A percentile compares a stretch with the other conserved stretches of the same genome.
These are phyloP conservation scores for Ectemnius lituratus DNA, from an alignment of 2,888 invertebrate species.

Conservation along the genomic window DNA sequence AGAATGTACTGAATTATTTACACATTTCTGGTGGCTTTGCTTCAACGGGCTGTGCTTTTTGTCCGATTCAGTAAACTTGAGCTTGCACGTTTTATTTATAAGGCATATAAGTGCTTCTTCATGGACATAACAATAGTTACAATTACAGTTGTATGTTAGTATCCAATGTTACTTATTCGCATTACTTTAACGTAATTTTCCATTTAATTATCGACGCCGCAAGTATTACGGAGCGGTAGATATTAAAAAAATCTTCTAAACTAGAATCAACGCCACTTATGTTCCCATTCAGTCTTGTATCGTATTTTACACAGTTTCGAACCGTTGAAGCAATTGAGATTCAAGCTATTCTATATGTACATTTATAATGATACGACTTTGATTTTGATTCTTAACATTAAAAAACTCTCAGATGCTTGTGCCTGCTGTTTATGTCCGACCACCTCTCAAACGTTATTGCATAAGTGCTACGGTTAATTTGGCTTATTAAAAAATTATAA, in stretches of 20 bases:
- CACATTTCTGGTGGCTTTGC: slow-evolving; percentile 40
- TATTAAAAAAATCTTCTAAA: slow-evolving; percentile 22
- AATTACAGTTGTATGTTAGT: slow-evolving; percentile 41
- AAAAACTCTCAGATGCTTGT: slow-evolving; percentile 46
- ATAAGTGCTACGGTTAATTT: slow-evolving; percentile 34
- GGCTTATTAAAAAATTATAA: slow-evolving; percentile 32
- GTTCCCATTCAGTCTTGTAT: slow-evolving; percentile 52
- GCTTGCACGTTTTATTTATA: slow-evolving; percentile 20
- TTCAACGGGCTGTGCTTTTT: slow-evolving; percentile 44
- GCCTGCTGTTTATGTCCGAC: slow-evolving; percentile 33
- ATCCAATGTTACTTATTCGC: slow-evolving; percentile 39
- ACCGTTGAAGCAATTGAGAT: slow-evolving; percentile 53
- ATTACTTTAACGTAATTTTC: slow-evolving; percentile 29
- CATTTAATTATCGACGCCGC: slow-evolving; percentile 32
- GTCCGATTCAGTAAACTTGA: slow-evolving; percentile 31
- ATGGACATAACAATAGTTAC: slow-evolving; percentile 49
- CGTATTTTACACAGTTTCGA: slow-evolving; percentile 32
- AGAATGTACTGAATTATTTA: slow-evolving; percentile 53
- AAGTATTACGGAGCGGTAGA: slow-evolving; percentile 31
- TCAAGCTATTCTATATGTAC: slow-evolving; percentile 1
- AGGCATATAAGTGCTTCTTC: slow-evolving; percentile 35
- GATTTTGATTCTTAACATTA: slow-evolving; percentile 44
- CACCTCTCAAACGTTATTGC: slow-evolving; percentile 33
- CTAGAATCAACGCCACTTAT: slow-evolving; percentile 32
- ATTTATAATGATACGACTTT: slow-evolving; percentile 22